Conservation (phyloP, 2,113 vertebrate genomes). For the Vanacampus margaritifer region DNA sequence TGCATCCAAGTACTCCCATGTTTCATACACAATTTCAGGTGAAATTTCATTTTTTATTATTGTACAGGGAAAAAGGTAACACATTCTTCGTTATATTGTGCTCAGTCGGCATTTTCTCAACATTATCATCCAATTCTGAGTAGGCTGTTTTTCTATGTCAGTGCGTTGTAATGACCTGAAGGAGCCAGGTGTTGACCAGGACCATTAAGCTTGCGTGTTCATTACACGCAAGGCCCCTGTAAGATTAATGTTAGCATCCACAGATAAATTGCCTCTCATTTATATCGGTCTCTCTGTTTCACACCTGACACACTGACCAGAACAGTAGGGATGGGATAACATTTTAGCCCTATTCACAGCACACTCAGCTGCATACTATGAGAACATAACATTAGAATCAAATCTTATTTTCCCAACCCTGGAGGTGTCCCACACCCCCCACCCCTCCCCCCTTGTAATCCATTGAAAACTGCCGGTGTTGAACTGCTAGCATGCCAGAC, state of each 20-base stretch:
- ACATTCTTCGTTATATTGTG: no score
- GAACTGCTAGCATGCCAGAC: constrained; percentile 49
- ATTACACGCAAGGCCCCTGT: constrained; percentile 23
- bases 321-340: no score
- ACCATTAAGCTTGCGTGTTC: constrained; percentile 41
- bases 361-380: no score
- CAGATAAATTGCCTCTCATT: constrained; percentile 37
- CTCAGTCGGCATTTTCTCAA: not conserved
- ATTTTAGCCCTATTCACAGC: no score
- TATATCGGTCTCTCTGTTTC: constrained; percentile 14
- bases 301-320: no score
- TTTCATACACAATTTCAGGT: not conserved
- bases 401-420: no score
- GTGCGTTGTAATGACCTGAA: not conserved
- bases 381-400: no score
- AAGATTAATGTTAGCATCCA: constrained; percentile 34
- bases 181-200: constrained; percentile 31
- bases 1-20: not conserved
- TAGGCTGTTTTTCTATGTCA: not conserved
- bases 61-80: not conserved
- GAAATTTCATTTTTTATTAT: not conserved
- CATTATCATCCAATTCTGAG: not conserved
- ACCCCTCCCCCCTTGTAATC: not conserved
- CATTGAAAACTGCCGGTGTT: constrained; percentile 12
- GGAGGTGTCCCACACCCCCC: no score